phyloP scores from a whole-genome alignment of 2,888 invertebrate species.

The Lagria hirta region DNA sequence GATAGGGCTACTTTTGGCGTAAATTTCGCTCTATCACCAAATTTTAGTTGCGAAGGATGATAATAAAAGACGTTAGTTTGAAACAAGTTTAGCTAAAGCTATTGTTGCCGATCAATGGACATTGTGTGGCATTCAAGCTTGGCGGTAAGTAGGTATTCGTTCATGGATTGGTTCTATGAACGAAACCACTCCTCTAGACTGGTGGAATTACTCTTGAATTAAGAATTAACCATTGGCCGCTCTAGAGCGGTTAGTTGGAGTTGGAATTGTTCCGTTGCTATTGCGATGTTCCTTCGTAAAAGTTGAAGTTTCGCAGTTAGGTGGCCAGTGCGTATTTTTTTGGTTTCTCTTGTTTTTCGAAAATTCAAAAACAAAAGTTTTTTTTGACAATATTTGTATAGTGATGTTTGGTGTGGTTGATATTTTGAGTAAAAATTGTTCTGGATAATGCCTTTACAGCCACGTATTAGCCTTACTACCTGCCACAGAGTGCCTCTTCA shows the following conservation, averaged over 20 bases:
- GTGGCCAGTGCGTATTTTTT: constrained; percentile 33
- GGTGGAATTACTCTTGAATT: constrained; percentile 38
- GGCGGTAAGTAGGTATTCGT: constrained; percentile 7
- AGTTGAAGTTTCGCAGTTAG: constrained; percentile 11
- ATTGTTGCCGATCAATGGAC: constrained; percentile 1
- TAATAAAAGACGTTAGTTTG: background rate
- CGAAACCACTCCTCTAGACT: constrained; percentile 30
- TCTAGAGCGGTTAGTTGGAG: constrained; percentile 37
- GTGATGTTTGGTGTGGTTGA: constrained; percentile 19
- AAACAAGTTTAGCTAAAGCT: background rate
- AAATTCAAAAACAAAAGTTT: constrained; percentile 28
- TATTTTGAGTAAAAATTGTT: constrained; percentile 32
- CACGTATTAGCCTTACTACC: constrained; percentile 45
- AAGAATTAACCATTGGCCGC: constrained; percentile 41
- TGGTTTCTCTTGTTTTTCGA: too few species aligned
- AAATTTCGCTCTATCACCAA: too few species aligned
- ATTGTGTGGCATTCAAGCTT: constrained; percentile 11
- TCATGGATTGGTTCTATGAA: constrained; percentile 7
- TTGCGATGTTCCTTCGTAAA: constrained; percentile 2
- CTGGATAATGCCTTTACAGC: constrained; percentile 37
- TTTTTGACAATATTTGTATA: constrained; percentile 34
- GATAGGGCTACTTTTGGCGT: too few species aligned
- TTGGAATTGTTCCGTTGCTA: constrained; percentile 39
- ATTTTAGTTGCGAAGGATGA: background rate
- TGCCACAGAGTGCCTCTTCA: constrained; percentile 30